A percentile compares a stretch with the other conserved stretches of the same genome.
Evolutionary conservation across 2,888 invertebrate species (phyloP).

Genomic region (Seira musarum): DNA sequence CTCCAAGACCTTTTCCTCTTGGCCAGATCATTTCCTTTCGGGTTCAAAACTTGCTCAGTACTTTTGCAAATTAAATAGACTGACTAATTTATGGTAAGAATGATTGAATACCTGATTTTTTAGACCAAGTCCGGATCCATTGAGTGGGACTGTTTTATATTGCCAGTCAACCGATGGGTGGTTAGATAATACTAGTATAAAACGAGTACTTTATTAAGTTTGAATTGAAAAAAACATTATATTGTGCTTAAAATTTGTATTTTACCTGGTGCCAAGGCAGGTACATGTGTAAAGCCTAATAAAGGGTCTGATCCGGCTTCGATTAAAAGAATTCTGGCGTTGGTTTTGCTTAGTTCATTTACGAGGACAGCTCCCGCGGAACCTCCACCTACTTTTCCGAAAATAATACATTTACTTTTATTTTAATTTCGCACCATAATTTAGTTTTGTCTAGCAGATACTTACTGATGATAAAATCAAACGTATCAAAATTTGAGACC

Average conservation of each 20-base stretch:
- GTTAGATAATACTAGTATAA: no score
- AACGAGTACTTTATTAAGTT: no score
- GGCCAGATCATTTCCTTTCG: no score
- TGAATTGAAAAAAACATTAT: no score
- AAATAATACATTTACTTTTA: neutral
- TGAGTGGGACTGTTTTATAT: constrained; percentile 49
- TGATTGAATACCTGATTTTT: constrained; percentile 42
- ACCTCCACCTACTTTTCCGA: constrained; percentile 35
- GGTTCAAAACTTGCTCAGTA: no score
- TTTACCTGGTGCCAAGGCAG: neutral
- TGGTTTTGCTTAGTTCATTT: constrained; percentile 13
- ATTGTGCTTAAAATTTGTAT: no score
- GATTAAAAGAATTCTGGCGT: constrained; percentile 16
- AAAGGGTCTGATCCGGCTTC: constrained; percentile 3
- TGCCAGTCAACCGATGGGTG: constrained; percentile 57
- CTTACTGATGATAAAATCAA: constrained; percentile 45
- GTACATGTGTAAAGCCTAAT: neutral
- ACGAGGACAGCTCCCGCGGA: constrained; percentile 31
- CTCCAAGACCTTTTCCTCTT: no score
- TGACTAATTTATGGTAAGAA: no score
- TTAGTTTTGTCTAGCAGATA: no score
- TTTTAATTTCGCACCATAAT: no score
- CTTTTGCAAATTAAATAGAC: no score
- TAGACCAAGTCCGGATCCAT: constrained; percentile 47
- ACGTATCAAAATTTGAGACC: constrained; percentile 1